These are phyloP conservation scores for Setipinna tenuifilis DNA, from an alignment of 2,797 vertebrate species.

Conservation along the genomic window DNA sequence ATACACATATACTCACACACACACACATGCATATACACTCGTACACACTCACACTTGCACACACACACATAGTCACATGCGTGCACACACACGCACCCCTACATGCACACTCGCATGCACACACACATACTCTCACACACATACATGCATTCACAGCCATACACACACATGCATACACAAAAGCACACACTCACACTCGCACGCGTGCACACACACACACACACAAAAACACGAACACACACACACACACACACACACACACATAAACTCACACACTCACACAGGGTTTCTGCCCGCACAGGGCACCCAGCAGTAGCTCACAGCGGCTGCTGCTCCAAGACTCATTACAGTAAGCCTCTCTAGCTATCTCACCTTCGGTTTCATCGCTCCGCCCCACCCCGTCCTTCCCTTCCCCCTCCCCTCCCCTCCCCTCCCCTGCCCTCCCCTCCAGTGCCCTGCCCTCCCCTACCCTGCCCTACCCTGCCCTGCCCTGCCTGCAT, in stretches of 20 bases:
- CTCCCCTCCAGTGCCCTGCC: background rate
- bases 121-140: background rate
- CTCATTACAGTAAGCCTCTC: background rate
- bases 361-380: background rate
- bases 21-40: too few species aligned
- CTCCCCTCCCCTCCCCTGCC: background rate
- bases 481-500: background rate
- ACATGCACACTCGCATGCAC: too few species aligned
- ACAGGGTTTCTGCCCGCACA: constrained; percentile 56
- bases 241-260: constrained; percentile 15
- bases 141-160: background rate
- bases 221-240: background rate
- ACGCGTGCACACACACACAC: too few species aligned
- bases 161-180: background rate
- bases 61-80: too few species aligned
- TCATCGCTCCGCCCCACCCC: background rate
- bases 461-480: too few species aligned
- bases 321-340: background rate
- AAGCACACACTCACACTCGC: too few species aligned
- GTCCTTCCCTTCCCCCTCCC: too few species aligned
- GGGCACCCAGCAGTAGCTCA: constrained; percentile 50
- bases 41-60: too few species aligned
- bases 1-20: background rate
- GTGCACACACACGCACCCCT: background rate
- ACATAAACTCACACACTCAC: constrained; percentile 45